Evolutionary conservation across 1,140 invertebrate species (phyloP).

Genomic region (Nylanderia fulva): DNA sequence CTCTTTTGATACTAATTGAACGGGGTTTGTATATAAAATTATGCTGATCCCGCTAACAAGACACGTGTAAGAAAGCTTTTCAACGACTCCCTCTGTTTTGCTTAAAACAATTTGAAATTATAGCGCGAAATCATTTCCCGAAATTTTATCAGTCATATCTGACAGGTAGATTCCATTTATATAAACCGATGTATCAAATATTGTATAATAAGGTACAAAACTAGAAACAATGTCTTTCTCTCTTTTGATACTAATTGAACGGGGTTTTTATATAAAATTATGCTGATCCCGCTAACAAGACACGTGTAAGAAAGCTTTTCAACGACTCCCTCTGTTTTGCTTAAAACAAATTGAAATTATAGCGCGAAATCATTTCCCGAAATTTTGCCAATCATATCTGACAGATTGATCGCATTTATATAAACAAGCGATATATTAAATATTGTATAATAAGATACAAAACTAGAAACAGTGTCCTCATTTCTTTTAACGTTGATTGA

Average conservation of each 20-base stretch:
- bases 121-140: not conserved
- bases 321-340: not conserved
- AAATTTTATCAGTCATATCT: not conserved
- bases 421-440: too few relatives aligned
- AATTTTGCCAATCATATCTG: not conserved
- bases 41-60: constrained; percentile 30
- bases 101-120: not conserved
- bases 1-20: too few relatives aligned
- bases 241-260: too few relatives aligned
- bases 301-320: constrained; percentile 33
- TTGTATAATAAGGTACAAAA: too few relatives aligned
- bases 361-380: not conserved
- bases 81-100: not conserved
- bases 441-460: not conserved
- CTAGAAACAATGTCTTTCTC: too few relatives aligned
- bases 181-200: not conserved
- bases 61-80: constrained; percentile 37
- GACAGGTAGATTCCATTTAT: not conserved
- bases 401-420: not conserved
- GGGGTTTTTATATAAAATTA: constrained; percentile 48
- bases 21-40: constrained; percentile 45
- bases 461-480: too few relatives aligned
- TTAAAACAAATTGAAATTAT: not conserved
- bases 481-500: not conserved
- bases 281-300: constrained; percentile 26